Base-by-base conservation (phyloP, 2,888 invertebrate species). In the Euclidia mi region DNA sequence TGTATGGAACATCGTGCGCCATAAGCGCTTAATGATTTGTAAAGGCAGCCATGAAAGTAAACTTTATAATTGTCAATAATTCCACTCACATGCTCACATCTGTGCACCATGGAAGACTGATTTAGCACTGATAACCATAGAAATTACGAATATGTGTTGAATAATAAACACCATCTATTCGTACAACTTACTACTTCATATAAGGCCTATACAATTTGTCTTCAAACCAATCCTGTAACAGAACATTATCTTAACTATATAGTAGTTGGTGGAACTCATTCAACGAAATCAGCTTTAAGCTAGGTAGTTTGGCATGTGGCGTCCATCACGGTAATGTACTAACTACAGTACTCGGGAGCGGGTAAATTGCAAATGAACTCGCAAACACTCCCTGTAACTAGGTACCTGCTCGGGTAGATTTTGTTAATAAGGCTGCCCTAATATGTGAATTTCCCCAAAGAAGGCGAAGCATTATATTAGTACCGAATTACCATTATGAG, bases 201-300 rank as follows among this genome's bases (percentile, higher is more conserved):
- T n/a, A n/a, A n/a, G n/a, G n/a, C n/a, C n/a, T n/a, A n/a, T n/a
- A n/a, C n/a, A n/a, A n/a, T n/a, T n/a, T 20, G 7, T 37, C 18
- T 18, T 43, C 1, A 37, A n/a, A 9, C 17, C 35, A 12, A 20
- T 35, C 25, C 28, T 29, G 10, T 12, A 35, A 37, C 7, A 3
- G 17, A 35, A 29, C 14, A 43, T 43, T 50, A 34, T 34, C 35
- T 50, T 50, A 49, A 61, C 58, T 38, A 55, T 56, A 65, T 62
- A 72, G 71, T 76, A 83, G 82, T 81, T 78, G 77, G 80, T 68
- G 69, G 77, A 79, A 82, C 80, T 82, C 79, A 81, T 85, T 84
- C 76, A 65, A 63, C 71, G 59, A 75, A 81, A 85, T 83, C 83
- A 82, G 79, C 70, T 62, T 68, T 70, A 75, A 74, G 68, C 65